Evolutionary conservation across 1,140 invertebrate species (phyloP), one percentile per base, ranked within the genome.

Genomic region (Gryon sp.): DNA sequence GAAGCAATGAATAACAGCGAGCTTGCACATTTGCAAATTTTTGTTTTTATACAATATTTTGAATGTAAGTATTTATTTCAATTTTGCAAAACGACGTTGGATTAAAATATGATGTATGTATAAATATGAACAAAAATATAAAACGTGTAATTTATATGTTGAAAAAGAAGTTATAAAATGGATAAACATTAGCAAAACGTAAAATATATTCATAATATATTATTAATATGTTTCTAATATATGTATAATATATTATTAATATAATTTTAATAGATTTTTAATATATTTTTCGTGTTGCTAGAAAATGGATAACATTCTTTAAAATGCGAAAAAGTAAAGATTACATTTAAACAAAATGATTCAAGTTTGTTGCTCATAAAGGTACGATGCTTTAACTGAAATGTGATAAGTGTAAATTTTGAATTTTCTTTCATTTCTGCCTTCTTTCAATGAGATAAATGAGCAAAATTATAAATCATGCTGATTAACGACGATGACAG

Each of bases 21-120:
- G 38, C 62, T 50, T 48, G n/a, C 15, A 26, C 57, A 38, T 36
- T 62, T 43, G 43, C 41, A 43, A n/a, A 46, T 26, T 40, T 48
- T 36, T 48, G 6, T 41, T 19, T 30, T n/a, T n/a, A n/a, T n/a
- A n/a, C n/a, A n/a, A 20, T 6, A 34, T 12, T 34, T 34, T 12
- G n/a, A 2, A 12, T 34, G 2, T 34, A 34, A 34, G 2, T 12
- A 4, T 59, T 24, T 20, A 19, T 57, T 14, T 28, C 2, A 30
- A 16, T 53, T 24, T 36, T 53, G n/a, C 11, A 1, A 38, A 24
- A 5, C 11, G 2, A 5, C 32, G 14, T 34, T 34, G 9, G 6
- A 34, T 5, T 7, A 9, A 28, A 28, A 32, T 7, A 32, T 28
- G 26, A 28, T 7, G 8, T 7, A 9, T 7, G n/a, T 9, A n/a